phyloP scores from a whole-genome alignment of 2,113 vertebrate species.

The Ophiodon elongatus region DNA sequence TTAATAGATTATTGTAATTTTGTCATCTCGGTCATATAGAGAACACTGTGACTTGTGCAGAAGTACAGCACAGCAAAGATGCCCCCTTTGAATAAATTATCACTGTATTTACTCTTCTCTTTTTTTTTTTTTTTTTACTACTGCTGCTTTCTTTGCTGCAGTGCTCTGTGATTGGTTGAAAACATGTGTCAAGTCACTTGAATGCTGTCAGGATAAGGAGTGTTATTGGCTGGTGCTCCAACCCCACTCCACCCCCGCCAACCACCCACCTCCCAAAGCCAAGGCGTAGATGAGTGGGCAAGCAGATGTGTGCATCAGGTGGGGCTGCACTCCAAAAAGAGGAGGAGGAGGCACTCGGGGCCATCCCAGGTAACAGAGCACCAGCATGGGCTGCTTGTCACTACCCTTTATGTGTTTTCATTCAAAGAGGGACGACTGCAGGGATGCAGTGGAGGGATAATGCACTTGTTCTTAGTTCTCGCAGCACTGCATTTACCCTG shows the following conservation, averaged over 20 bases:
- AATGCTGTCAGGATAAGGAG: slow-evolving; percentile 52
- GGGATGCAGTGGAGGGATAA: slow-evolving; percentile 13
- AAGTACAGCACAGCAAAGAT: slow-evolving; percentile 25
- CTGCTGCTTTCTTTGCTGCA: slow-evolving; percentile 78
- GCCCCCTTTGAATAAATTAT: slow-evolving; percentile 23
- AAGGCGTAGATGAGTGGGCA: slow-evolving; percentile 56
- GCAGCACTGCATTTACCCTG: not conserved
- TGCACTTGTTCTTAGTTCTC: not conserved
- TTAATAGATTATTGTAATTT: not conserved
- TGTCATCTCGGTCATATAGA: not conserved
- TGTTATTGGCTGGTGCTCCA: slow-evolving; percentile 64
- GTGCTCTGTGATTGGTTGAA: slow-evolving; percentile 78
- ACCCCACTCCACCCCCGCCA: slow-evolving; percentile 42
- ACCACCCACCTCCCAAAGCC: slow-evolving; percentile 45
- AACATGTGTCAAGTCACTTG: slow-evolving; percentile 69
- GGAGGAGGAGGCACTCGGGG: slow-evolving; percentile 8
- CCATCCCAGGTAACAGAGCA: slow-evolving; percentile 58
- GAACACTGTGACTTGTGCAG: not conserved
- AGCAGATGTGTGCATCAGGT: slow-evolving; percentile 69
- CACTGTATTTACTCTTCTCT: slow-evolving; percentile 34
- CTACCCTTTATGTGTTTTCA: slow-evolving; percentile 11
- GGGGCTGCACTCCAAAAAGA: slow-evolving; percentile 44
- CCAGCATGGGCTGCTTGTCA: slow-evolving; percentile 36
- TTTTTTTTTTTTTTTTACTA: slow-evolving; percentile 29
- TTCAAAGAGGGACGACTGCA: slow-evolving; percentile 3